Conservation (phyloP, 2,888 invertebrate genomes). For the Synanthedon myopaeformis region DNA sequence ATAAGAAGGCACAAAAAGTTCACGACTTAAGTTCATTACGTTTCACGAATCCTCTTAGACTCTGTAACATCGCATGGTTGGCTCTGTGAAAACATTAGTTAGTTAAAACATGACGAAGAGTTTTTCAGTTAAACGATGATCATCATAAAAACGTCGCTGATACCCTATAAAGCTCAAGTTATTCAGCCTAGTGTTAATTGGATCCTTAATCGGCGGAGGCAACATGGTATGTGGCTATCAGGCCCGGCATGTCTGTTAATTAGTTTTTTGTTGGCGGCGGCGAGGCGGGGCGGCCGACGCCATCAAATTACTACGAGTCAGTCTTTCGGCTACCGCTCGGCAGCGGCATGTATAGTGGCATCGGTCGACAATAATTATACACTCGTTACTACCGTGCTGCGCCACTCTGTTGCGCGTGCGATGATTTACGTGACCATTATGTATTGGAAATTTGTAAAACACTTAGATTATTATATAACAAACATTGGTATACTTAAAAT, state of each 20-base stretch:
- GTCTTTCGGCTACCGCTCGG: conserved; percentile 49
- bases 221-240: not conserved
- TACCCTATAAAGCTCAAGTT: too few species aligned
- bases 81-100: too few species aligned
- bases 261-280: conserved; percentile 58
- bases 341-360: conserved; percentile 10
- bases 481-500: too few species aligned
- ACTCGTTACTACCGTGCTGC: conserved; percentile 69
- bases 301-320: conserved; percentile 71
- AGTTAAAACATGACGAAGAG: too few species aligned
- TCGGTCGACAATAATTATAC: conserved; percentile 61
- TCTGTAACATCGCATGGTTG: too few species aligned
- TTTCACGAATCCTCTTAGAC: too few species aligned
- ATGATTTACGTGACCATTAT: conserved; percentile 35
- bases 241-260: conserved; percentile 40
- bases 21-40: too few species aligned
- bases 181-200: not conserved
- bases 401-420: conserved; percentile 21
- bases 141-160: too few species aligned
- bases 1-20: too few species aligned
- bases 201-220: not conserved
- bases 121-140: too few species aligned
- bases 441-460: conserved; percentile 3
- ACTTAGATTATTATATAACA: too few species aligned
- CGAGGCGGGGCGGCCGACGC: conserved; percentile 61